phyloP scores from a whole-genome alignment of 1,140 invertebrate genomes.

The Leptinotarsa defecta region DNA sequence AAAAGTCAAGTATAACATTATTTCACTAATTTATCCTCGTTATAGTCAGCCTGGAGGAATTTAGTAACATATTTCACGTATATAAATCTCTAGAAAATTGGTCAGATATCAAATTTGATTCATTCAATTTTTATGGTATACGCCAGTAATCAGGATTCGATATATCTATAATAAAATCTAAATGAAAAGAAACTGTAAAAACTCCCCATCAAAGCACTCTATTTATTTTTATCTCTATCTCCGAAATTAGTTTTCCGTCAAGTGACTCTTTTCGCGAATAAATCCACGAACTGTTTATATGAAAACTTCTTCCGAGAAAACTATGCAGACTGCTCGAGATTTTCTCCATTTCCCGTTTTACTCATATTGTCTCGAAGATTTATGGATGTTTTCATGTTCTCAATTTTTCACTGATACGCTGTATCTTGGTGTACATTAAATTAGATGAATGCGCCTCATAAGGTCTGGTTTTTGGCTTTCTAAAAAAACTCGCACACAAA shows the following conservation, averaged over 20 bases:
- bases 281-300: constrained; percentile 20
- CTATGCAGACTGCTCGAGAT: constrained; percentile 10
- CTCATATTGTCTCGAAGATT: background rate
- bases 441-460: background rate
- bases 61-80: too few relatives aligned
- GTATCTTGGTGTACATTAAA: background rate
- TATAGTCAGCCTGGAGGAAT: too few relatives aligned
- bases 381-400: constrained; percentile 8
- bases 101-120: background rate
- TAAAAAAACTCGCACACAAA: background rate
- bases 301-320: constrained; percentile 10
- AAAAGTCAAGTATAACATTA: too few relatives aligned
- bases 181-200: constrained; percentile 15
- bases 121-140: background rate
- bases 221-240: constrained; percentile 20
- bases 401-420: constrained; percentile 6
- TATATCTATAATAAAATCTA: constrained; percentile 18
- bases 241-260: constrained; percentile 13
- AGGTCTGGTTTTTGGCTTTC: background rate
- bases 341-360: background rate
- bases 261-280: constrained; percentile 12
- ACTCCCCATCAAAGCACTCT: constrained; percentile 1
- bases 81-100: too few relatives aligned
- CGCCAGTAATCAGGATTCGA: background rate
- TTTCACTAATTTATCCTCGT: too few relatives aligned